A percentile compares a stretch with the other conserved stretches of the same genome.
These are phyloP conservation scores for Columba livia DNA, from an alignment of 2,113 vertebrate genomes.

Conservation along the genomic window DNA sequence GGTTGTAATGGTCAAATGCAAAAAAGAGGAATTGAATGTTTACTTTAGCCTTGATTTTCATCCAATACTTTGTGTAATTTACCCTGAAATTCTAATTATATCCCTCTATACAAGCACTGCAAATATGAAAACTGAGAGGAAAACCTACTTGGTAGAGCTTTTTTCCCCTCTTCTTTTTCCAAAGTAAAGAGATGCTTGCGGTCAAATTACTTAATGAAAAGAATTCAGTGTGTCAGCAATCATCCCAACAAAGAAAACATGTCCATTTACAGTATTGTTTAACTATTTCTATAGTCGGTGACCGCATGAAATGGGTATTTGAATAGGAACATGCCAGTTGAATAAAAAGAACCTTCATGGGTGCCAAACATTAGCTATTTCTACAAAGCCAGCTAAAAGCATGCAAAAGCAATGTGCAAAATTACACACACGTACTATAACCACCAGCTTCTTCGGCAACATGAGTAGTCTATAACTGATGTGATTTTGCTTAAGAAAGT, in stretches of 20 bases:
- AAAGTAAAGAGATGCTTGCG: slow-evolving; percentile 12
- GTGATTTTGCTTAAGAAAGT: background rate
- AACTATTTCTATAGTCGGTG: slow-evolving; percentile 31
- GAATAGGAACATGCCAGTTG: background rate
- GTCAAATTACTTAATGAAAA: slow-evolving; percentile 56
- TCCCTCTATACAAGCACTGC: background rate
- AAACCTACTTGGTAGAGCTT: background rate
- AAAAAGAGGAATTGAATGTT: background rate
- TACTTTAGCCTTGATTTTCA: slow-evolving; percentile 49
- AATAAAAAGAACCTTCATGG: background rate
- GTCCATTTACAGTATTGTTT: slow-evolving; percentile 57
- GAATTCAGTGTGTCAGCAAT: background rate
- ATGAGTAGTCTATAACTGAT: background rate
- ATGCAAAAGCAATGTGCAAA: background rate
- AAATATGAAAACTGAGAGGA: slow-evolving; percentile 18
- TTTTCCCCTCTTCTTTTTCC: background rate
- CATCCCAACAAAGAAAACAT: slow-evolving; percentile 44
- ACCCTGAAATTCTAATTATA: slow-evolving; percentile 45
- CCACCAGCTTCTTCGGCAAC: background rate
- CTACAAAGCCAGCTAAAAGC: background rate
- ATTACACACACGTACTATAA: background rate
- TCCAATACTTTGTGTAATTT: slow-evolving; percentile 37
- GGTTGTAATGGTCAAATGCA: background rate
- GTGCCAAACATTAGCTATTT: background rate
- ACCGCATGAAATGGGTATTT: slow-evolving; percentile 26